phyloP scores from a whole-genome alignment of 1,140 invertebrate species.

The Drosophila lini region DNA sequence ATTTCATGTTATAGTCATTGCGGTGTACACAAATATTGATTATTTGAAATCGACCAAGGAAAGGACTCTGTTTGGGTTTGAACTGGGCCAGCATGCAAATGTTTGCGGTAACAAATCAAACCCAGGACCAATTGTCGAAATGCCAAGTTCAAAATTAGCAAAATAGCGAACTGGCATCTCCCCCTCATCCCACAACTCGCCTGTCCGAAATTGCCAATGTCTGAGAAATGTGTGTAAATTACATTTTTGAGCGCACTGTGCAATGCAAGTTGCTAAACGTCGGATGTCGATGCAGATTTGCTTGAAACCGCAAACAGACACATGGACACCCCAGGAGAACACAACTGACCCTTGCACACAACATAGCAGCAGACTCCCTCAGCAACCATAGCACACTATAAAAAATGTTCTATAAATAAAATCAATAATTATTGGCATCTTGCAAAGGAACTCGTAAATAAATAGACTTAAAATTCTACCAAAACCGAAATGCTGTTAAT shows the following conservation, averaged over 20 bases:
- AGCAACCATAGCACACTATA: neutral
- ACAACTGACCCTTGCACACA: slow-evolving; percentile 3
- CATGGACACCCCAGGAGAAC: slow-evolving; percentile 5
- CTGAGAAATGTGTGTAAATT: slow-evolving; percentile 34
- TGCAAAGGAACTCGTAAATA: no score
- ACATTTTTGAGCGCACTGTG: slow-evolving; percentile 23
- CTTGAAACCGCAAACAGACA: slow-evolving; percentile 16
- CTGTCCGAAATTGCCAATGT: slow-evolving; percentile 6
- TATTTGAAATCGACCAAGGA: slow-evolving; percentile 30
- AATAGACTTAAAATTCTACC: no score
- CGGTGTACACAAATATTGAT: slow-evolving; percentile 39
- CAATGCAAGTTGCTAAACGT: slow-evolving; percentile 20
- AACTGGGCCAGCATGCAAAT: slow-evolving; percentile 40
- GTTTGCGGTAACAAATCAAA: slow-evolving; percentile 50
- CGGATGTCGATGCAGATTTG: slow-evolving; percentile 22
- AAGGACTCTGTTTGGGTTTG: neutral
- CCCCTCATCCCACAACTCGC: no score
- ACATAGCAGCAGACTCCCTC: neutral
- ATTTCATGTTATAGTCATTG: neutral
- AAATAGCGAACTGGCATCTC: slow-evolving; percentile 24
- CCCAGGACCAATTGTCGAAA: slow-evolving; percentile 49
- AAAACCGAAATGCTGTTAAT: no score
- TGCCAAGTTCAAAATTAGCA: slow-evolving; percentile 64
- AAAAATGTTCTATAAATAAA: neutral
- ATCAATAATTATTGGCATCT: no score